These are phyloP conservation scores for Mergus octosetaceus DNA, from an alignment of 2,797 vertebrate genomes.

Conservation along the genomic window DNA sequence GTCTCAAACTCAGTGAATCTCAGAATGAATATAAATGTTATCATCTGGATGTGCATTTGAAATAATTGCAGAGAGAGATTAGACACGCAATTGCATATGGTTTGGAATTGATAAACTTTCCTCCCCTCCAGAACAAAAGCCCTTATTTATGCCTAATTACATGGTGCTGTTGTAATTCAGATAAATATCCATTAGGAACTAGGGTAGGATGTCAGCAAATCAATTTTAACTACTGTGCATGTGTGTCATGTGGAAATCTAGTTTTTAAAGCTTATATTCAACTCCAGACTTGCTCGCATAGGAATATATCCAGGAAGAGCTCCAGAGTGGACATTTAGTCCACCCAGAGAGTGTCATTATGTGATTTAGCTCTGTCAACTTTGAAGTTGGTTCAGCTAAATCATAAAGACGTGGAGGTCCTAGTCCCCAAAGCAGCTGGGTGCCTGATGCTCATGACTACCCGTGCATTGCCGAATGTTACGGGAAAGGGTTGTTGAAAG, in stretches of 20 bases:
- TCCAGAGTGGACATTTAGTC: not conserved
- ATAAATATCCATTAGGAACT: not conserved
- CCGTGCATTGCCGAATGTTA: not conserved
- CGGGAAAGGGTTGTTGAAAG: conserved; percentile 3
- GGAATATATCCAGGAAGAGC: not conserved
- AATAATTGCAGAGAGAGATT: conserved; percentile 65
- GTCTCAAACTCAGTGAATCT: conserved; percentile 49
- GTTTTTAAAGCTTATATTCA: not conserved
- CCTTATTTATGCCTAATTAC: conserved; percentile 52
- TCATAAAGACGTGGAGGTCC: not conserved
- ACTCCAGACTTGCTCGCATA: not conserved
- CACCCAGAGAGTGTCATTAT: not conserved
- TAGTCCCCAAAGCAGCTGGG: not conserved
- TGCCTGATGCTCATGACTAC: not conserved
- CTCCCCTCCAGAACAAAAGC: conserved; percentile 34
- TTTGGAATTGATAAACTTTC: conserved; percentile 49
- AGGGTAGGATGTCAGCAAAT: not conserved
- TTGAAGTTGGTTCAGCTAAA: not conserved
- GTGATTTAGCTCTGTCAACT: not conserved
- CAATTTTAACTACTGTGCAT: not conserved
- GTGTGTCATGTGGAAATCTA: not conserved
- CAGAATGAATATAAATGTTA: conserved; percentile 57
- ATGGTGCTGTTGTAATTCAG: conserved; percentile 25
- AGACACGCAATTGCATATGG: conserved; percentile 56
- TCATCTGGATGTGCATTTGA: conserved; percentile 59